These are phyloP conservation scores for Siphlonurus alternatus DNA, from an alignment of 2,888 invertebrate species.

Conservation along the genomic window DNA sequence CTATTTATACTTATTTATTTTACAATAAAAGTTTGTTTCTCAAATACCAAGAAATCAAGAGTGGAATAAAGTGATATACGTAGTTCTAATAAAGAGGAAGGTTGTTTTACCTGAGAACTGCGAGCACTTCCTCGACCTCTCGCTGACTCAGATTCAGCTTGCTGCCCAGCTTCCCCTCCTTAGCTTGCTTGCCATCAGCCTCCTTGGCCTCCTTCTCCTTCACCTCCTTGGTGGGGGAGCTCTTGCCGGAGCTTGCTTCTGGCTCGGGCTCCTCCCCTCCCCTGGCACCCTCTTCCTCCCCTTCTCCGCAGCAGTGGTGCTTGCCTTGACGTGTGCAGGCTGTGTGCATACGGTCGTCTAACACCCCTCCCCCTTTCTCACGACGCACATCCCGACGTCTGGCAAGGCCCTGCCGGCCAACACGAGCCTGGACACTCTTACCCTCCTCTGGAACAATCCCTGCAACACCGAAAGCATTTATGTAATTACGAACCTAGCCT, in stretches of 20 bases:
- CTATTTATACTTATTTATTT: no score
- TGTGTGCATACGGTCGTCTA: constrained; percentile 55
- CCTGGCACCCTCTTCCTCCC: constrained; percentile 34
- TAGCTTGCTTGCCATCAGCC: constrained; percentile 11
- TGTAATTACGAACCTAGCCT: no score
- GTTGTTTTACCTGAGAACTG: constrained; percentile 21
- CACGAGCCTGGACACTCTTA: constrained; percentile 11
- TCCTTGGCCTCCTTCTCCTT: constrained; percentile 16
- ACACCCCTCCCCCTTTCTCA: constrained; percentile 19
- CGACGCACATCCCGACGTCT: constrained; percentile 12
- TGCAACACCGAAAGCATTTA: background rate
- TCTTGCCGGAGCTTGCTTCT: constrained; percentile 17
- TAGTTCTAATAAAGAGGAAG: background rate
- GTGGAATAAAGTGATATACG: background rate
- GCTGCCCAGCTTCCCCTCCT: constrained; percentile 14
- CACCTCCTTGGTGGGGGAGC: no score
- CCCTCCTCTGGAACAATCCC: background rate
- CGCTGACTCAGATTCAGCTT: constrained; percentile 24
- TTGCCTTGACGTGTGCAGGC: constrained; percentile 57
- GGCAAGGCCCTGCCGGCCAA: constrained; percentile 16
- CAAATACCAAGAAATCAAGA: no score
- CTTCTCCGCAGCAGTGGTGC: constrained; percentile 58
- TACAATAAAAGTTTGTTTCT: no score
- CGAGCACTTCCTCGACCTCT: constrained; percentile 28
- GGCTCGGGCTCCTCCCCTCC: constrained; percentile 21